Conservation (phyloP, 2,888 invertebrate species). For the Hemicrepidius hirtus region DNA sequence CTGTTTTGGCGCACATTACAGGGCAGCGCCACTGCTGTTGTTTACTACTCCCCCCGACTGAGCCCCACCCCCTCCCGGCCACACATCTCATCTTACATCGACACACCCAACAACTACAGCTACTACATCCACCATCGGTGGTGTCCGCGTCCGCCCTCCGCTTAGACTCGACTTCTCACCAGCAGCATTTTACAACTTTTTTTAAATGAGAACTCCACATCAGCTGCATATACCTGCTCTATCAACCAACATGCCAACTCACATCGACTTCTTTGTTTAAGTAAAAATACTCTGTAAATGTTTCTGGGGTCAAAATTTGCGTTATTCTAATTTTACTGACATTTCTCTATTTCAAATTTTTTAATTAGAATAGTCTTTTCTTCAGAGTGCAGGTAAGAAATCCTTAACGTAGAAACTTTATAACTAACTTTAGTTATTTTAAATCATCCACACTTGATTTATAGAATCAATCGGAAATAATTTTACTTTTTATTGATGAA, state of each 20-base stretch:
- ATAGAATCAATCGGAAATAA: not conserved
- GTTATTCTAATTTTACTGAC: conserved; percentile 28
- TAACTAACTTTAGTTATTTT: conserved; percentile 1
- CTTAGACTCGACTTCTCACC: conserved; percentile 55
- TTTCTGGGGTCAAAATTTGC: conserved; percentile 36
- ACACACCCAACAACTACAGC: conserved; percentile 65
- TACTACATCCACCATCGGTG: conserved; percentile 63
- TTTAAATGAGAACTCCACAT: conserved; percentile 55
- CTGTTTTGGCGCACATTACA: conserved; percentile 69
- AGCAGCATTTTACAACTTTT: conserved; percentile 57
- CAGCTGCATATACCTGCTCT: conserved; percentile 56
- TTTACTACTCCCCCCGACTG: conserved; percentile 69
- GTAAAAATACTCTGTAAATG: conserved; percentile 39
- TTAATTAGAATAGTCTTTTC: conserved; percentile 30
- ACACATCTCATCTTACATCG: conserved; percentile 69
- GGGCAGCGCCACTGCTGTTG: conserved; percentile 69
- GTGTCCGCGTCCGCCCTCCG: conserved; percentile 58
- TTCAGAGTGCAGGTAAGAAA: conserved; percentile 27
- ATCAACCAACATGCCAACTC: conserved; percentile 60
- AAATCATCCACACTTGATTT: conserved; percentile 26
- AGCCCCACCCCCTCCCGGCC: conserved; percentile 66
- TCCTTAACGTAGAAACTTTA: conserved; percentile 24
- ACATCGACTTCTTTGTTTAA: conserved; percentile 50
- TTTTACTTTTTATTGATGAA: no score
- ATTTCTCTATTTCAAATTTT: conserved; percentile 32